Base-by-base conservation (phyloP, 2,888 invertebrate genomes). In the Acleris literana region DNA sequence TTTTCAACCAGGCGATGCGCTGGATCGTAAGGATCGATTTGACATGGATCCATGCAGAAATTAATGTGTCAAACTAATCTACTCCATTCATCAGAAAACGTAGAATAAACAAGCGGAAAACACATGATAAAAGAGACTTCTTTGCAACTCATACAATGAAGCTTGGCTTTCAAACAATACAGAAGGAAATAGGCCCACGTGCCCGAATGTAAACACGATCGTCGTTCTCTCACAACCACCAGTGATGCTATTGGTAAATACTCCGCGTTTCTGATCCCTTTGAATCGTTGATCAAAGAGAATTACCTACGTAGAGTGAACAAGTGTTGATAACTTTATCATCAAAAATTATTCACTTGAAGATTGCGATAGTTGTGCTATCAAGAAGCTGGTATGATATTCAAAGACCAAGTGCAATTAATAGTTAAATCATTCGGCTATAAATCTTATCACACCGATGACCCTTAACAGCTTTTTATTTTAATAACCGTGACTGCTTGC, bases 151-250 rank as follows among this genome's bases (percentile, higher is more conserved):
- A 65, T 55, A 60, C 65, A 61, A 64, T 51, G 55, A 48, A 57
- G 48, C 48, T 55, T 56, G 61, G 56, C 55, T 62, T 66, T 66
- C 66, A 66, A 66, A 66, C 62, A 62, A 55, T 52, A 59, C 49
- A 20, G 65, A 25, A 60, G 65, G 66, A 62, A 61, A 68, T 63
- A 66, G 13, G 60, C 49, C 72, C 75, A 73, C 75, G 74, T 71
- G 74, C 65, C 71, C 59, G 20, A 66, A 70, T 69, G 73, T 73
- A 74, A 75, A 75, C 75, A 75, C 55, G 51, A 62, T 68, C 59
- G 70, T 71, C 70, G 70, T 70, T 54, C 70, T 71, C 71, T 74
- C 70, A 72, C 71, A 72, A 72, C 62, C 53, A 66, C 60, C 62
- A 63, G 44, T 61, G 58, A 44, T 58, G 64, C 57, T 74, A 71